These are phyloP conservation scores for Lophotriccus pileatus DNA, from an alignment of 2,797 vertebrate species.

Conservation along the genomic window DNA sequence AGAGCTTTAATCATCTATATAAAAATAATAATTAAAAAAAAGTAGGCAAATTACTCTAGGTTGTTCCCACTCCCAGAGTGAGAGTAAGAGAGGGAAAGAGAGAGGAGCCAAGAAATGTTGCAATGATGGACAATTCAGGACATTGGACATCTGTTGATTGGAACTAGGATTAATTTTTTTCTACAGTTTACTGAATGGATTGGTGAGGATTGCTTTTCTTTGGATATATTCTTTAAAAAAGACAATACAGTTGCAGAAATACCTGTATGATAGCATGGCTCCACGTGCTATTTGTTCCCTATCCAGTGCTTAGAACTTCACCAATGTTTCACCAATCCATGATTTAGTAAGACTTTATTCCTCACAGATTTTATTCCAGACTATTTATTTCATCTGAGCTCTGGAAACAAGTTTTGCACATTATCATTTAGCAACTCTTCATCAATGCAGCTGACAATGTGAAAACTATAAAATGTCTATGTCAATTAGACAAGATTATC, in stretches of 20 bases:
- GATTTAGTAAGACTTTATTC: neutral
- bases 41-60: neutral
- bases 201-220: neutral
- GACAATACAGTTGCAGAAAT: neutral
- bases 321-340: neutral
- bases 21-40: neutral
- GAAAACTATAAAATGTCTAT: neutral
- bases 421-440: neutral
- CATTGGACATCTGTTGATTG: neutral
- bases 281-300: neutral
- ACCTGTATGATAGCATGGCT: neutral
- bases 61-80: neutral
- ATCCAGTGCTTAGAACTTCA: neutral
- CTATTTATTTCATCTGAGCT: neutral
- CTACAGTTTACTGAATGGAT: neutral
- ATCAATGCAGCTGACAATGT: neutral
- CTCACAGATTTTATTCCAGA: neutral
- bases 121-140: neutral
- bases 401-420: neutral
- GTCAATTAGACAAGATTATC: neutral
- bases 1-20: neutral
- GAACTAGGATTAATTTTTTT: neutral
- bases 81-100: neutral
- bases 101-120: neutral
- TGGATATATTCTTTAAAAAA: neutral